Percentiles rank a stretch among this genome's conserved stretches.
Conservation (phyloP, 2,113 vertebrate species). For the Salvelinus sp. region DNA sequence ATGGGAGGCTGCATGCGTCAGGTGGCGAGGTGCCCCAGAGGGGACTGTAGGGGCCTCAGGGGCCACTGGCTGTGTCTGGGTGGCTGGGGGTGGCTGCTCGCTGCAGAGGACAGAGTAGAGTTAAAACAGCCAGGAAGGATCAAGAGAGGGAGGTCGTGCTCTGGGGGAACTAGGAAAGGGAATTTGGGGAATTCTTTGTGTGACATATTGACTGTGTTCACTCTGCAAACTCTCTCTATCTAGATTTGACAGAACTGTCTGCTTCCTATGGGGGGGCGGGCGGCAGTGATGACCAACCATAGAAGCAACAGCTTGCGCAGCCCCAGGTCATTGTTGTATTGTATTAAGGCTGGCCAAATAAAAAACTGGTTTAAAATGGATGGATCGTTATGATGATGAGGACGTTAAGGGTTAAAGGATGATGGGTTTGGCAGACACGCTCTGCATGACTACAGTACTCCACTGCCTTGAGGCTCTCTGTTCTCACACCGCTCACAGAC, state of each 20-base stretch:
- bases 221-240: background rate
- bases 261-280: background rate
- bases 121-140: conserved; percentile 2
- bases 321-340: background rate
- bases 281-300: conserved; percentile 1
- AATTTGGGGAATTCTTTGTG: conserved; percentile 37
- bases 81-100: background rate
- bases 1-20: conserved; percentile 70
- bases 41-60: conserved; percentile 56
- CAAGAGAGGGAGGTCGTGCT: conserved; percentile 16
- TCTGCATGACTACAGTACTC: background rate
- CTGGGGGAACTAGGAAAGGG: conserved; percentile 17
- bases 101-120: conserved; percentile 10
- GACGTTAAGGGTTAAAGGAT: background rate
- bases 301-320: conserved; percentile 7
- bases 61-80: conserved; percentile 35
- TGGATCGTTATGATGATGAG: background rate
- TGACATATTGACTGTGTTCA: conserved; percentile 30
- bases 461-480: conserved; percentile 28
- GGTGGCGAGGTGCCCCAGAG: conserved; percentile 53
- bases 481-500: conserved; percentile 22
- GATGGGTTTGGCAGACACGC: no score
- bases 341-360: conserved; percentile 16
- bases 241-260: no score
- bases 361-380: no score